A percentile compares a stretch with the other conserved stretches of the same genome.
These are phyloP conservation scores for Bombus superbus DNA, from an alignment of 1,140 invertebrate genomes.

Conservation along the genomic window DNA sequence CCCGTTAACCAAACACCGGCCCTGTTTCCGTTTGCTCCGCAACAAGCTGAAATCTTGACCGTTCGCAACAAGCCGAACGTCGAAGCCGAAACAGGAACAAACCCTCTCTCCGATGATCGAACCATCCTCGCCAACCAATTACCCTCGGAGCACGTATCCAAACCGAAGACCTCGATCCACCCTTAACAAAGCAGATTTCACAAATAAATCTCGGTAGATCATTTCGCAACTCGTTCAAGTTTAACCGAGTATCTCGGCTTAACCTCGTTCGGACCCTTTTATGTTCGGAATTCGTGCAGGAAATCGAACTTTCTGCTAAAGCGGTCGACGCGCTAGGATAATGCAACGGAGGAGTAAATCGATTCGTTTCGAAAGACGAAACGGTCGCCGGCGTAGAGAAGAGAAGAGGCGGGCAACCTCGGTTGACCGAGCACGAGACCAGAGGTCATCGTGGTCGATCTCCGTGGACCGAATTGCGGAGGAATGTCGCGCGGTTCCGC, in stretches of 20 bases:
- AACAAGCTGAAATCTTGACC: neutral
- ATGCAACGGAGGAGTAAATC: neutral
- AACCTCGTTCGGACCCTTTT: neutral
- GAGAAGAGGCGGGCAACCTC: neutral
- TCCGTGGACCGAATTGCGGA: constrained; percentile 41
- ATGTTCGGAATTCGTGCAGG: neutral
- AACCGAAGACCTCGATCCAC: neutral
- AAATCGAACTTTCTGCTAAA: neutral
- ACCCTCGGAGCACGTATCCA: neutral
- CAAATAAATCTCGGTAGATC: neutral
- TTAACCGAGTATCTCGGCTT: neutral
- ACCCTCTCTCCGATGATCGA: neutral
- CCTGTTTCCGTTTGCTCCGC: too few relatives aligned
- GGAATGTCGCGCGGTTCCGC: constrained; percentile 29
- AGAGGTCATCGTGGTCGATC: constrained; percentile 25
- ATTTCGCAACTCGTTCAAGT: neutral
- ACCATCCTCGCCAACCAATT: neutral
- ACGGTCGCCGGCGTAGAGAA: neutral
- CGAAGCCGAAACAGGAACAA: neutral
- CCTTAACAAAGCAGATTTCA: neutral
- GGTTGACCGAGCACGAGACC: constrained; percentile 19
- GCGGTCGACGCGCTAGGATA: neutral
- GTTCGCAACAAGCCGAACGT: neutral
- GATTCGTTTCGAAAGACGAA: neutral
- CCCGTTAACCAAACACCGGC: too few relatives aligned